phyloP scores from a whole-genome alignment of 2,888 invertebrate species.

The Merodon equestris region DNA sequence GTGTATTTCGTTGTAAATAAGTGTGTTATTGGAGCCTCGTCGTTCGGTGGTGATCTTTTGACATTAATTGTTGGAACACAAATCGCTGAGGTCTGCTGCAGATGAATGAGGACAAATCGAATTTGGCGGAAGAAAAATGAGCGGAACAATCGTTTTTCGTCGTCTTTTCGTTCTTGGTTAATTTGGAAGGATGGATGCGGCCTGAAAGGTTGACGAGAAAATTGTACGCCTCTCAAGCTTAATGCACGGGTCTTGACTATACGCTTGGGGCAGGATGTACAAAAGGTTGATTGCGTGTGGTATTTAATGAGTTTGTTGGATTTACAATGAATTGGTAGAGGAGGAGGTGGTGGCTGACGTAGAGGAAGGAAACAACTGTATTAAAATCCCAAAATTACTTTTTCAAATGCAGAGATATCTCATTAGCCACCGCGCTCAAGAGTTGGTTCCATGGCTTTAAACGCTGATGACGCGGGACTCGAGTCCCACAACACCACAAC shows the following conservation, averaged over 20 bases:
- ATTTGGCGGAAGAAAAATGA: slow-evolving; percentile 48
- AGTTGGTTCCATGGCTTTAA: too few species aligned
- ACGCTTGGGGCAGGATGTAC: too few species aligned
- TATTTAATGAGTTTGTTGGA: too few species aligned
- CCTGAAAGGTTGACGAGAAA: slow-evolving; percentile 4
- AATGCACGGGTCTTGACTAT: not conserved
- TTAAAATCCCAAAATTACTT: too few species aligned
- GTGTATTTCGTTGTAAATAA: slow-evolving; percentile 39
- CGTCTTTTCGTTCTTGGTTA: not conserved
- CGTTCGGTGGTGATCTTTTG: slow-evolving; percentile 60
- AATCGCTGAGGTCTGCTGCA: slow-evolving; percentile 18
- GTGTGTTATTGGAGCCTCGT: slow-evolving; percentile 45
- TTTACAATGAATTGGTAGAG: too few species aligned
- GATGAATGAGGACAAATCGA: slow-evolving; percentile 63
- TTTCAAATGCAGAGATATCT: too few species aligned
- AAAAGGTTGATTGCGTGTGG: too few species aligned
- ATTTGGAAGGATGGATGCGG: not conserved
- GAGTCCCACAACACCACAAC: too few species aligned
- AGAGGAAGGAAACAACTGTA: too few species aligned
- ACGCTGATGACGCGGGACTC: too few species aligned
- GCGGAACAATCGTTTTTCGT: slow-evolving; percentile 14
- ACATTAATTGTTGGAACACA: slow-evolving; percentile 62
- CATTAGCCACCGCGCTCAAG: too few species aligned
- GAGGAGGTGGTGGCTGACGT: too few species aligned
- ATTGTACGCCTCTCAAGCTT: slow-evolving; percentile 26